Conservation (phyloP, 2,113 vertebrate species). For the Prunella fulvescens region DNA sequence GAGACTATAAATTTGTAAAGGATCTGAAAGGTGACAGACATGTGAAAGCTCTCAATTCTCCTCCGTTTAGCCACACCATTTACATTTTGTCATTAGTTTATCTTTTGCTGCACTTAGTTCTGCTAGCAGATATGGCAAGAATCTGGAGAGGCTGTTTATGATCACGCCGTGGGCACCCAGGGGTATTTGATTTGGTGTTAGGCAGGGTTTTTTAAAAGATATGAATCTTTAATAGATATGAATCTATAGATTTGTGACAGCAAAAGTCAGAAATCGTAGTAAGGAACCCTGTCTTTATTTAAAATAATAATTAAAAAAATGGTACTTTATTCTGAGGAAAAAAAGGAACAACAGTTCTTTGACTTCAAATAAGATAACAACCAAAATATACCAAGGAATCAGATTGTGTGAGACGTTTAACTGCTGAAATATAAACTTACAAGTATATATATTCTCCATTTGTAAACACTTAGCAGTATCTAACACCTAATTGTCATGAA, state of each 20-base stretch:
- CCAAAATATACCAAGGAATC: constrained; percentile 1
- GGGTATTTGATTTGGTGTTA: not conserved
- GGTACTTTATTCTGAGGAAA: not conserved
- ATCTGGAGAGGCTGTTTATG: constrained; percentile 14
- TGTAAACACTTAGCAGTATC: not conserved
- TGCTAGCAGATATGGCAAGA: constrained; percentile 25
- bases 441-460: not conserved
- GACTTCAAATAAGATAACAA: not conserved
- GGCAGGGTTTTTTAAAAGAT: not conserved
- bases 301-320: not conserved
- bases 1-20: constrained; percentile 69
- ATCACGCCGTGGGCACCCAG: not conserved
- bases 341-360: not conserved
- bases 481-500: not conserved
- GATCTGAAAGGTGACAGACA: constrained; percentile 58
- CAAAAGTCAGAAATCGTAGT: not conserved
- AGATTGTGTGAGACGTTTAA: not conserved
- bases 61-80: constrained; percentile 2
- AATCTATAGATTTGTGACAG: not conserved
- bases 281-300: not conserved
- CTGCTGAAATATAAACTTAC: constrained; percentile 37
- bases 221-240: not conserved
- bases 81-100: constrained; percentile 49
- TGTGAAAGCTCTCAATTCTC: constrained; percentile 32
- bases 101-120: constrained; percentile 35